Conservation (phyloP, 1,140 invertebrate genomes). For the Ceratina calcarata region DNA sequence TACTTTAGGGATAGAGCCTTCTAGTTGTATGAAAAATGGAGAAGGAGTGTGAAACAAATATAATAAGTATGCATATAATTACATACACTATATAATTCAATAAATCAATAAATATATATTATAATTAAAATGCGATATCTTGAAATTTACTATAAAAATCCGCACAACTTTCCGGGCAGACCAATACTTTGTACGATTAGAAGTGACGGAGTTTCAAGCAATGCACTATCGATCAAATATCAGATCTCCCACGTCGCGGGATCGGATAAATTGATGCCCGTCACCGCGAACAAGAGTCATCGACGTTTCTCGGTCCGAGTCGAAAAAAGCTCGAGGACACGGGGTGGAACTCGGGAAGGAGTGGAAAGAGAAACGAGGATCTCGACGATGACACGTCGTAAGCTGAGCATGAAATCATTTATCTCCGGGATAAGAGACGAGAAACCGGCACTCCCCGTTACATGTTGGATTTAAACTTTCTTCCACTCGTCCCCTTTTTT, state of each 20-base stretch:
- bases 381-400: slow-evolving; percentile 75
- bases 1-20: no score
- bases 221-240: slow-evolving; percentile 9
- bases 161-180: not conserved
- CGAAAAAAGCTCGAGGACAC: slow-evolving; percentile 28
- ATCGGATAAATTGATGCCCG: not conserved
- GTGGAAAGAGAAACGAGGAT: slow-evolving; percentile 65
- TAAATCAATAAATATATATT: no score
- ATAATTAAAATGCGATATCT: no score
- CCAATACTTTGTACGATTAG: no score
- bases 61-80: no score
- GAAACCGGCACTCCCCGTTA: slow-evolving; percentile 70
- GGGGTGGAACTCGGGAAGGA: slow-evolving; percentile 32
- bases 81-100: no score
- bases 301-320: slow-evolving; percentile 14
- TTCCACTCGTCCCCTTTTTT: slow-evolving; percentile 17
- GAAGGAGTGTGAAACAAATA: no score
- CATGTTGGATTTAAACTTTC: slow-evolving; percentile 71
- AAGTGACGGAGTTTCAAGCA: no score
- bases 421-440: slow-evolving; percentile 76
- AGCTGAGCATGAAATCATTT: slow-evolving; percentile 79
- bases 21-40: no score
- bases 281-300: slow-evolving; percentile 8
- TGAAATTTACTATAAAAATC: not conserved
- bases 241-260: not conserved